Percentiles rank a stretch among this genome's conserved stretches.
Evolutionary conservation across 2,113 vertebrate genomes (phyloP).

Genomic region (Eptatretus burgeri): DNA sequence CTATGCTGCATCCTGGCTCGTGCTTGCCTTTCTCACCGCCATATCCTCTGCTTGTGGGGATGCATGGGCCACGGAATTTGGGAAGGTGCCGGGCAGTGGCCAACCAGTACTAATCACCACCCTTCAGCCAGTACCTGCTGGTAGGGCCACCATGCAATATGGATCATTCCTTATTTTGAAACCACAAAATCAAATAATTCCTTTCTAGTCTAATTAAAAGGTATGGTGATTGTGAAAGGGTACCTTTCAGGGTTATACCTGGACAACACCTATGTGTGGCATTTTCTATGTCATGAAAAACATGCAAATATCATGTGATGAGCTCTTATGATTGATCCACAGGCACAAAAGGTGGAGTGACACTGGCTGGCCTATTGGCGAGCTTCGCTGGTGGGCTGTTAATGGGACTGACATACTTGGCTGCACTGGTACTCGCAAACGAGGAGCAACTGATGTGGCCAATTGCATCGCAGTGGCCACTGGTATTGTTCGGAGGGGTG

Average conservation of each 20-base stretch:
- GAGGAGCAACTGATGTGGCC: conserved; percentile 33
- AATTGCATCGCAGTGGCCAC: conserved; percentile 44
- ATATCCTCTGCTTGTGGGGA: conserved; percentile 54
- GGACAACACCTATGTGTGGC: no score
- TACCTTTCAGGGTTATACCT: no score
- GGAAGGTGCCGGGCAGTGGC: conserved; percentile 34
- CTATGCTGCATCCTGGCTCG: conserved; percentile 80
- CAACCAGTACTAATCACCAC: conserved; percentile 59
- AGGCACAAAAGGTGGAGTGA: conserved; percentile 82
- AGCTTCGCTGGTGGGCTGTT: conserved; percentile 47
- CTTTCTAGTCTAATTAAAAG: no score
- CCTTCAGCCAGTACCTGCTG: conserved; percentile 56
- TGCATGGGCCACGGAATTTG: conserved; percentile 83
- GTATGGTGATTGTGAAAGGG: no score
- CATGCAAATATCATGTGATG: no score
- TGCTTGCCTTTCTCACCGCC: conserved; percentile 55
- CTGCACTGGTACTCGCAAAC: conserved; percentile 33
- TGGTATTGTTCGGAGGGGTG: conserved; percentile 35
- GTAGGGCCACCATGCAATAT: conserved; percentile 18
- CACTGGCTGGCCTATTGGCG: conserved; percentile 32
- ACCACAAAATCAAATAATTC: no score
- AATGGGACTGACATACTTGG: conserved; percentile 43
- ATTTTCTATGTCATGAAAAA: no score
- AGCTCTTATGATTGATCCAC: conserved; percentile 5
- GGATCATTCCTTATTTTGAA: no score